These are phyloP conservation scores for Incurvaria masculella DNA, from an alignment of 2,888 invertebrate species.

Conservation along the genomic window DNA sequence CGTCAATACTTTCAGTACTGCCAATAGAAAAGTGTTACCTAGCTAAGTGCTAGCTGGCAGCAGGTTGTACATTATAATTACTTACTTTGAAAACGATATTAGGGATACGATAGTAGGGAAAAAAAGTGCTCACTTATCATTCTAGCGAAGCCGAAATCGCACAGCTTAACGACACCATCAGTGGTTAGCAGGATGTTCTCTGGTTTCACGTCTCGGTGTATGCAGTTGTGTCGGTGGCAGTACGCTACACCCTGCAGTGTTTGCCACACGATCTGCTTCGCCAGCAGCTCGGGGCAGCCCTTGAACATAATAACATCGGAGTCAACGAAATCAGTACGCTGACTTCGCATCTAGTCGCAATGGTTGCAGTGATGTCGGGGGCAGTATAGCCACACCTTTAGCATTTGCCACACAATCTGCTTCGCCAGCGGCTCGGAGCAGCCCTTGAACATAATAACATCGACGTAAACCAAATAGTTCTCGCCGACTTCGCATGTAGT, in stretches of 20 bases:
- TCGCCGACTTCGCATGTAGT: no score
- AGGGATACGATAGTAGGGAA: no score
- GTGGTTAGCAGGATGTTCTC: conserved; percentile 96
- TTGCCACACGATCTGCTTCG: conserved; percentile 93
- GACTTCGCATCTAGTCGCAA: conserved; percentile 95
- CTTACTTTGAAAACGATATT: no score
- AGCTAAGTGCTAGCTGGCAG: no score
- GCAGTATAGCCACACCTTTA: conserved; percentile 94
- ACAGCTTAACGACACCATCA: conserved; percentile 92
- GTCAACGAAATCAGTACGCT: no score
- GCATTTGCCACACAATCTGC: conserved; percentile 92
- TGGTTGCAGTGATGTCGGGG: conserved; percentile 96
- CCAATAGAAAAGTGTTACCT: no score
- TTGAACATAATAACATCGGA: conserved; percentile 21
- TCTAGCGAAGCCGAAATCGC: conserved; percentile 98
- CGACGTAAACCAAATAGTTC: no score
- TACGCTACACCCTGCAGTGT: conserved; percentile 93
- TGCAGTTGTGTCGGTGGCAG: conserved; percentile 95
- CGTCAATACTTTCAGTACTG: no score
- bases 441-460: conserved; percentile 51
- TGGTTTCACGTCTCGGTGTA: conserved; percentile 97
- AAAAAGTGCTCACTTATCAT: conserved; percentile 69
- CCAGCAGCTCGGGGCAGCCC: conserved; percentile 89
- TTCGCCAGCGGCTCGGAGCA: conserved; percentile 88
- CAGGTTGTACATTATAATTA: no score